Evolutionary conservation across 2,113 vertebrate genomes (phyloP).

Genomic region (Procavia capensis): DNA sequence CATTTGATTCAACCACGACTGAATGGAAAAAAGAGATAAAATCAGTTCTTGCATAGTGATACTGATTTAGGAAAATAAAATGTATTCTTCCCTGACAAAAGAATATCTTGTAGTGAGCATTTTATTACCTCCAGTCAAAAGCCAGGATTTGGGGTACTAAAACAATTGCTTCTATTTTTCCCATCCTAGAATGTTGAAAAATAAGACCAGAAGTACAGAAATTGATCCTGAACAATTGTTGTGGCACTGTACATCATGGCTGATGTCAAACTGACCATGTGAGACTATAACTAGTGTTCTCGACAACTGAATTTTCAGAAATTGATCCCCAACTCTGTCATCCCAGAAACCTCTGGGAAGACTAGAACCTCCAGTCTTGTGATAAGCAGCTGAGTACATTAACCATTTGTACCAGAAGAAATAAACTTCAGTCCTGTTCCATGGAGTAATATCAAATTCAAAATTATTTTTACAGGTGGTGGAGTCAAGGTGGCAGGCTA

Average conservation of each 20-base stretch:
- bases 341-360: too few relatives aligned
- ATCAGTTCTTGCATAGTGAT: background rate
- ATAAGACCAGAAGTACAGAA: background rate
- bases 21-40: background rate
- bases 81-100: background rate
- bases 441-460: background rate
- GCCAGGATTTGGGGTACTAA: background rate
- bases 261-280: background rate
- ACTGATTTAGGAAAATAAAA: background rate
- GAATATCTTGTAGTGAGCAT: background rate
- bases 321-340: too few relatives aligned
- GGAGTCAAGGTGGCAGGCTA: too few relatives aligned
- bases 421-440: background rate
- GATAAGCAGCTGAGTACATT: too few relatives aligned
- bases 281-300: background rate
- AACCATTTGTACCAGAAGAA: background rate
- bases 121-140: background rate
- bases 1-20: background rate
- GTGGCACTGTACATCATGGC: background rate
- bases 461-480: too few relatives aligned
- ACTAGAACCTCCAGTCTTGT: too few relatives aligned
- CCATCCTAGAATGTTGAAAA: background rate
- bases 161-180: background rate
- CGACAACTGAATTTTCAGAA: background rate
- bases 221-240: background rate